These are phyloP conservation scores for Phymorhynchus buccinoides DNA, from an alignment of 1,140 invertebrate genomes.

Conservation along the genomic window DNA sequence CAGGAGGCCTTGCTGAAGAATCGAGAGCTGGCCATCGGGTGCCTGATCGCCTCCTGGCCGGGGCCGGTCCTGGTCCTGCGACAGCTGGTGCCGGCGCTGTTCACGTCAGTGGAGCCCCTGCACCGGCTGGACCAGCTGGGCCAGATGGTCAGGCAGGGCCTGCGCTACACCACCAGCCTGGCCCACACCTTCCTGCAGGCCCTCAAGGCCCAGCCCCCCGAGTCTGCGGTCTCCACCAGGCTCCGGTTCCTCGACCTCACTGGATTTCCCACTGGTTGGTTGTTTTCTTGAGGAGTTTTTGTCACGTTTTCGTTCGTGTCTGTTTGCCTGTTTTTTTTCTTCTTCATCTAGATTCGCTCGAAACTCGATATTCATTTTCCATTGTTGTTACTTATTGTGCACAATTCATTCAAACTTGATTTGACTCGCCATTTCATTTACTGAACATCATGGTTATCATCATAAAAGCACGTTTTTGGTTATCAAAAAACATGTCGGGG, in stretches of 20 bases:
- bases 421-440: no score
- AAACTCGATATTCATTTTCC: no score
- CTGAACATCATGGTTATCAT: no score
- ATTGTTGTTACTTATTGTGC: no score
- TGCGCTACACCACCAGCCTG: slow-evolving; percentile 65
- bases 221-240: slow-evolving; percentile 51
- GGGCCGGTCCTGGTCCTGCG: slow-evolving; percentile 54
- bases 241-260: slow-evolving; percentile 62
- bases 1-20: slow-evolving; percentile 40
- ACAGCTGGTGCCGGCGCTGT: slow-evolving; percentile 58
- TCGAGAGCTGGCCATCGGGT: slow-evolving; percentile 59
- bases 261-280: slow-evolving; percentile 63
- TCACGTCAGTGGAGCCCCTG: slow-evolving; percentile 54
- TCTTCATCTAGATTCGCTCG: not conserved
- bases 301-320: not conserved
- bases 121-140: slow-evolving; percentile 54
- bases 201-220: slow-evolving; percentile 54
- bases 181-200: slow-evolving; percentile 63
- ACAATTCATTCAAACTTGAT: no score
- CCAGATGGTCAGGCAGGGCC: slow-evolving; percentile 54
- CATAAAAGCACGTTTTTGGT: no score
- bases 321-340: not conserved
- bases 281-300: not conserved
- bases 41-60: slow-evolving; percentile 60
- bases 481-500: no score